Base-by-base conservation (phyloP, 2,797 vertebrate genomes). In the Sciurus carolinensis region DNA sequence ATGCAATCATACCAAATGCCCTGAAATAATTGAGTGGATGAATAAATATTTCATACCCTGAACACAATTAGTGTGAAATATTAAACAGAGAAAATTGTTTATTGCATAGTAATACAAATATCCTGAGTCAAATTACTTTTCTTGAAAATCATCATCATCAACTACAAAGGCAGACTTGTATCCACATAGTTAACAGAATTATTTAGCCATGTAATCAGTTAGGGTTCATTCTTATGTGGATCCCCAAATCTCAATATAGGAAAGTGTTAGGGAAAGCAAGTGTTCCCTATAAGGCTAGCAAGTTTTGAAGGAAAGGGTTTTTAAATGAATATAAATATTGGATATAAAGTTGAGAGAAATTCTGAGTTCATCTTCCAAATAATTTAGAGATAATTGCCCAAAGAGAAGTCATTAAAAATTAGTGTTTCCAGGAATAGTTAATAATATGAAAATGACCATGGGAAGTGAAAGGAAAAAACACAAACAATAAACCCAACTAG, bases 41-140 rank as follows among this genome's bases (percentile, higher is more conserved):
- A 88, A 54, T 66, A 39, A 76, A 90, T 77, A 81, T 47, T 83
- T 83, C 75, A 73, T 39, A 87, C 57, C 59, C 9, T 84, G 82
- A 85, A 66, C 47, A 59, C n/a, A 54, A 87, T 76, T 42, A 52
- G 22, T 75, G 3, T 50, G 66, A 96, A 88, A 94, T 72, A 72
- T 39, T 90, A 83, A 93, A 52, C n/a, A 93, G 64, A 82, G 13
- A 86, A 88, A 82, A 71, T 67, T 33, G 9, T 85, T 81, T 75
- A 54, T 95, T 87, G 22, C 20, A 73, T 71, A 57, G 24, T 20
- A 82, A 83, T 36, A 47, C 64, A 90, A 72, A 73, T 52, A 79
- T 18, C 36, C 44, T 12, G 24, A 90, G 22, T 88, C 86, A 62
- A 67, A 67, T 95, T 81, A 62, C 77, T 36, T 3, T 44, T 62